Conservation (phyloP, 2,113 vertebrate genomes). For the Larimichthys polyactis region DNA sequence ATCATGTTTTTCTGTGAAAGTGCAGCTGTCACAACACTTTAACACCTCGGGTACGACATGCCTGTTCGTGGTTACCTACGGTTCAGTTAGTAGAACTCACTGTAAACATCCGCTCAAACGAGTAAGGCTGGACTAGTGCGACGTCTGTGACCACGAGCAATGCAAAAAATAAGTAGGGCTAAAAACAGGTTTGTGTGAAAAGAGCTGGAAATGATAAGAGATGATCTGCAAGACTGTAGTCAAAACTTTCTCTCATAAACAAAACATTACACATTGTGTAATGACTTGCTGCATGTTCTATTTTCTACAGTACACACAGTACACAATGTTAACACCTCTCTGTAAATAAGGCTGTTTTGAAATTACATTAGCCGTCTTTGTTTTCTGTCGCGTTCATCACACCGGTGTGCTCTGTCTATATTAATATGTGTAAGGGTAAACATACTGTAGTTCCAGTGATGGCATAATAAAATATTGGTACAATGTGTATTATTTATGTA, state of each 20-base stretch:
- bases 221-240: not conserved
- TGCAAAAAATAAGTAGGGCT: no score
- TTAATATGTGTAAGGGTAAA: not conserved
- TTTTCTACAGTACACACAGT: constrained; percentile 18
- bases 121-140: no score
- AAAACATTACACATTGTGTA: not conserved
- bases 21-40: no score
- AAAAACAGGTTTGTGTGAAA: not conserved
- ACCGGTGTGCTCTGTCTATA: not conserved
- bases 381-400: constrained; percentile 23
- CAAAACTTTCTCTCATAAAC: not conserved
- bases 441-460: not conserved
- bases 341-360: constrained; percentile 16
- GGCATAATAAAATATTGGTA: not conserved
- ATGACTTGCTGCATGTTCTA: constrained; percentile 3
- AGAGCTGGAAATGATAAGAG: not conserved
- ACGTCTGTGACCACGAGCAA: no score
- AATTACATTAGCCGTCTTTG: constrained; percentile 52
- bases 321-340: constrained; percentile 25
- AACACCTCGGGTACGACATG: no score
- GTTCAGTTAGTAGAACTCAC: no score
- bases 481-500: not conserved
- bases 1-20: no score
- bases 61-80: no score
- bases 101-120: no score